phyloP scores from a whole-genome alignment of 2,888 invertebrate genomes.

The Saturnia pavonia region DNA sequence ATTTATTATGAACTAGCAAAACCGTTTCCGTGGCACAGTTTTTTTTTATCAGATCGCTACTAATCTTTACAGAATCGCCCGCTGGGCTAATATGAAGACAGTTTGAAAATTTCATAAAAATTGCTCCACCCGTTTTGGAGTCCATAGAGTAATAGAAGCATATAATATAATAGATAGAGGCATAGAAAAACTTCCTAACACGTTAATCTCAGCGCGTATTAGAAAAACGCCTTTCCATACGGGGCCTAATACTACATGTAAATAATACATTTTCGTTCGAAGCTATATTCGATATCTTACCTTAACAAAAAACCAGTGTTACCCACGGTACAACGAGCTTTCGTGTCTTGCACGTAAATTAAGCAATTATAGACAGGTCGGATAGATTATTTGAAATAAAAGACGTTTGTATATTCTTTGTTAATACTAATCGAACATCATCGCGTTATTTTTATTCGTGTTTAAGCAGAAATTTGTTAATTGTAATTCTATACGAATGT shows the following conservation, averaged over 20 bases:
- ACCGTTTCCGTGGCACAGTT: no score
- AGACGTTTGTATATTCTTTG: neutral
- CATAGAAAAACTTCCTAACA: no score
- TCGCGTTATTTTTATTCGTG: neutral
- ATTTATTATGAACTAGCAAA: no score
- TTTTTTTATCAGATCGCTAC: no score
- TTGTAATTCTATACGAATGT: neutral
- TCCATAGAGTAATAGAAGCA: no score
- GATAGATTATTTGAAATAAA: neutral
- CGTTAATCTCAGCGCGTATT: neutral
- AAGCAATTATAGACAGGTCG: neutral
- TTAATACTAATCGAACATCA: neutral
- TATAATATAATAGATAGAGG: no score
- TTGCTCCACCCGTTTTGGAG: no score
- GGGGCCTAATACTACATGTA: neutral
- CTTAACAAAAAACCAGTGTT: neutral
- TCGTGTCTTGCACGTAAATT: constrained; percentile 13
- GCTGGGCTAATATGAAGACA: no score
- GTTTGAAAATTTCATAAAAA: no score
- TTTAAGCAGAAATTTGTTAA: neutral
- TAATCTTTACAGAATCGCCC: no score
- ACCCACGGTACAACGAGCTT: neutral
- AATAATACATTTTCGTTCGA: neutral
- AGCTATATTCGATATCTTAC: neutral
- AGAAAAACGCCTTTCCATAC: neutral